These are phyloP conservation scores for Setipinna tenuifilis DNA, from an alignment of 2,797 vertebrate genomes.

Conservation along the genomic window DNA sequence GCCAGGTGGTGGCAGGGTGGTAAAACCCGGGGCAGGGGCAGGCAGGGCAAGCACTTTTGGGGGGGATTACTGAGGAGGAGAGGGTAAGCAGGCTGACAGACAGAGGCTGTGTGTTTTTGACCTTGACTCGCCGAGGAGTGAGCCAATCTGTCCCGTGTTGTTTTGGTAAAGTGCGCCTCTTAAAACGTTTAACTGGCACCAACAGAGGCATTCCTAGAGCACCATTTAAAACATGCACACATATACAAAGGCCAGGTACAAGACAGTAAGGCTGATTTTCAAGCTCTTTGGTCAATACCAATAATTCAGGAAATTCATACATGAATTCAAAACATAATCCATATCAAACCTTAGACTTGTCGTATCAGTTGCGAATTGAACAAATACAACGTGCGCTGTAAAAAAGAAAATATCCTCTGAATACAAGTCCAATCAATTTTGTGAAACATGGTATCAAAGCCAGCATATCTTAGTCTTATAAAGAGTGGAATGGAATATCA, in stretches of 20 bases:
- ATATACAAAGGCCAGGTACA: background rate
- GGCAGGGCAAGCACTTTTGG: background rate
- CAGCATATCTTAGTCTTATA: background rate
- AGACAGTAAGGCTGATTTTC: background rate
- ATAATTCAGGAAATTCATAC: background rate
- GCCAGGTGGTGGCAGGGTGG: background rate
- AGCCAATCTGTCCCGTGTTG: background rate
- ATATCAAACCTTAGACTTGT: background rate
- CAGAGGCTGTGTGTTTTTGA: slow-evolving; percentile 15
- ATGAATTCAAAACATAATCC: background rate
- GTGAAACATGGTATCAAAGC: background rate
- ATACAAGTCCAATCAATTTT: background rate
- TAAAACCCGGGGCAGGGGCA: background rate
- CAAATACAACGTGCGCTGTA: background rate
- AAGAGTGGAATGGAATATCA: slow-evolving; percentile 21
- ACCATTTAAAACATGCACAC: background rate
- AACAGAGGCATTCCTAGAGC: slow-evolving; percentile 9
- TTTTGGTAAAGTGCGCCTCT: background rate
- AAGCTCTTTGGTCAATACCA: background rate
- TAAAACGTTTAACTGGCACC: background rate
- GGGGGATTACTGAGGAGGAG: background rate
- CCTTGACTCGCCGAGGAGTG: background rate
- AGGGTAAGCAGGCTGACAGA: background rate
- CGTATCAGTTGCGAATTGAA: background rate
- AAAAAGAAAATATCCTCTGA: background rate